Base-by-base conservation (phyloP, 2,888 invertebrate species). In the Chymomyza procnemis region DNA sequence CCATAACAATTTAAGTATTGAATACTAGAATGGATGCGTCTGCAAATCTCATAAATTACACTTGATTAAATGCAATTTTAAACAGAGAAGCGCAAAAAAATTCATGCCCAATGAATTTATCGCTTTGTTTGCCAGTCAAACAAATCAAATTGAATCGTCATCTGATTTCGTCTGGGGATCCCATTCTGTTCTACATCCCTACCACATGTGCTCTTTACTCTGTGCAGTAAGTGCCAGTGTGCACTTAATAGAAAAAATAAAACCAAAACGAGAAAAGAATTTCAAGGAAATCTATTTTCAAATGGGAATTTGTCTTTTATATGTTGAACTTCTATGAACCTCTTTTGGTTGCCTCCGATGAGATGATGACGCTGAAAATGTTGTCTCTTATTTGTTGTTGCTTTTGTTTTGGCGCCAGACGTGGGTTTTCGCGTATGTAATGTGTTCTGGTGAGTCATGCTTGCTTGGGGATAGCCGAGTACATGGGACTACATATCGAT, bases 201-300 rank as follows among this genome's bases (percentile, higher is more conserved):
- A 3, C 3, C 34, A 41, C 34, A 12, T 41, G 34, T 41, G 1
- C 34, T 12, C 9, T 4, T 9, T 34, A 34, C 9, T 41, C 2
- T 41, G 12, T 41, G 34, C 34, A 41, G 34, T n/a, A n/a, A 14
- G 6, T 26, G 26, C 26, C 26, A 26, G 26, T 26, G 26, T 41
- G 34, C 34, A 41, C 34, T 41, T 41, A 12, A 14, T 41, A 41
- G 34, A 9, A 41, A 41, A 41, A 41, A 41, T 12, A 14, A 41
- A 41, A 41, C 34, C 34, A 41, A 41, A 41, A 41, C 6, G 34
- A 41, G 34, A 72, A 72, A 72, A 68, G 59, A 64, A 68, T 72
- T 72, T 72, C 72, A 72, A 72, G 72, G 73, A 68, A 72, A 72
- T 64, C 72, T 72, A 72, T 72, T 72, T 72, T 68, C 59, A 65